phyloP scores from a whole-genome alignment of 2,888 invertebrate species.

The Orgyia antiqua region DNA sequence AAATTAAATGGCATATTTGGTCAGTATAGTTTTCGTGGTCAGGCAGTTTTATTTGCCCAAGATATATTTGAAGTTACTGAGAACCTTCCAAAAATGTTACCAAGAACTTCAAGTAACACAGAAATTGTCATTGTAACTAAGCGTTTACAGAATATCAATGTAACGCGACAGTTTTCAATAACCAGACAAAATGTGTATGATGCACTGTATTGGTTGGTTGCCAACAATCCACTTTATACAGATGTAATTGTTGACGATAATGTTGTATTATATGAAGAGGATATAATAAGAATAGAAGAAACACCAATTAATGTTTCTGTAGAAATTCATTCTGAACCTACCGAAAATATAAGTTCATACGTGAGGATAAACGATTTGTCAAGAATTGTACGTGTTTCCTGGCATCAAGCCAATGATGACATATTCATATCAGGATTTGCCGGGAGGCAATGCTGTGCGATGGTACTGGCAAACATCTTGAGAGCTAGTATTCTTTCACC shows the following conservation, averaged over 20 bases:
- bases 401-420: no score
- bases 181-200: constrained; percentile 5
- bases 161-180: constrained; percentile 6
- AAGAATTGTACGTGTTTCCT: no score
- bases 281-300: background rate
- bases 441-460: no score
- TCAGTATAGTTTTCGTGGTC: constrained; percentile 20
- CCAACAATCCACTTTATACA: constrained; percentile 6
- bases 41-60: constrained; percentile 8
- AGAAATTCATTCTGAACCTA: no score
- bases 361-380: background rate
- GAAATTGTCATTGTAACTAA: constrained; percentile 7
- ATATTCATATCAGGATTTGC: no score
- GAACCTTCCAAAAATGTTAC: constrained; percentile 7
- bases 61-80: constrained; percentile 7
- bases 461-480: no score
- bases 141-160: constrained; percentile 6
- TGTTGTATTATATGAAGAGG: background rate
- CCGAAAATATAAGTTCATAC: no score
- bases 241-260: constrained; percentile 1
- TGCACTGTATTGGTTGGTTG: constrained; percentile 4
- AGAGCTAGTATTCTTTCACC: no score
- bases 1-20: constrained; percentile 19
- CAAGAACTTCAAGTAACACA: constrained; percentile 4
- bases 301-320: background rate